Evolutionary conservation across 2,113 vertebrate species (phyloP).

Genomic region (Pseudonaja textilis): DNA sequence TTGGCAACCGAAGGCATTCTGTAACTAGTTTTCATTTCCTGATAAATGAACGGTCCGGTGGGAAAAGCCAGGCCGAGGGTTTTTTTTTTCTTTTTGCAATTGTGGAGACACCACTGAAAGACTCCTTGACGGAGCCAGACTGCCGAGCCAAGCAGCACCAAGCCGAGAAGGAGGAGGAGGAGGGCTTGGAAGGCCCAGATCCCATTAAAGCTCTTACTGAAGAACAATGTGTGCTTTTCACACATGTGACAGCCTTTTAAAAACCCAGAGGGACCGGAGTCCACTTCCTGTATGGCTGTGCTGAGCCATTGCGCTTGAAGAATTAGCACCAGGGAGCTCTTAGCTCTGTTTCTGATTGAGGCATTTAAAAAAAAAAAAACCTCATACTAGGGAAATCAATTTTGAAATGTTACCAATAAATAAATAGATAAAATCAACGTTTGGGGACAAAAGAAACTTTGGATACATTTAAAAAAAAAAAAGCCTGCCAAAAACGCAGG

Average conservation of each 20-base stretch:
- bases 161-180: constrained; percentile 50
- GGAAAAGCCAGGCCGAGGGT: constrained; percentile 70
- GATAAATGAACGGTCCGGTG: constrained; percentile 75
- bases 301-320: constrained; percentile 10
- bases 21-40: constrained; percentile 81
- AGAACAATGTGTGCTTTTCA: neutral
- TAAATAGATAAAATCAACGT: constrained; percentile 28
- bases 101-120: constrained; percentile 67
- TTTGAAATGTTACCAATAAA: neutral
- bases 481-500: neutral
- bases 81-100: constrained; percentile 55
- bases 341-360: constrained; percentile 6
- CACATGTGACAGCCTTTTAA: constrained; percentile 7
- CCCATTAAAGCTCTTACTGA: constrained; percentile 24
- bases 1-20: constrained; percentile 73
- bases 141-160: constrained; percentile 71
- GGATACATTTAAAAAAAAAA: neutral
- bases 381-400: neutral
- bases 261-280: neutral
- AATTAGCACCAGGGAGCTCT: neutral
- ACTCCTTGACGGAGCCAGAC: constrained; percentile 82
- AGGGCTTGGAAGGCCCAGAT: constrained; percentile 60
- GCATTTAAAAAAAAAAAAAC: constrained; percentile 21
- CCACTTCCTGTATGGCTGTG: neutral
- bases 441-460: neutral